Conservation (phyloP, 1,140 invertebrate species). For the Drosophila kanapiae region DNA sequence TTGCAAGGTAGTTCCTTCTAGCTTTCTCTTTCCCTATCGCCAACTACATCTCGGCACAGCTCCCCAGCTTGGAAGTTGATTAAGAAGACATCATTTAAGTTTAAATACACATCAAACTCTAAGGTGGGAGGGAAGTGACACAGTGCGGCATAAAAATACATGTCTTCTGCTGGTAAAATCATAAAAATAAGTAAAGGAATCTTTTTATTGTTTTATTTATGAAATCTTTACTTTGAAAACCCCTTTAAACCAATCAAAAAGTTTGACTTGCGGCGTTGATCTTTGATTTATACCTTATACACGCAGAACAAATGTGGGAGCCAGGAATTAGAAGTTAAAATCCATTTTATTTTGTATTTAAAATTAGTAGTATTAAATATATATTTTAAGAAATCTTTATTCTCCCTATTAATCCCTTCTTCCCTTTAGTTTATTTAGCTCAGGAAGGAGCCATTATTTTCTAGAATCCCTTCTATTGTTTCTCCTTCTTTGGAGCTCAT, state of each 20-base stretch:
- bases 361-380: neutral
- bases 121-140: conserved; percentile 16
- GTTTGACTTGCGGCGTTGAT: neutral
- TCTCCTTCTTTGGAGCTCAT: neutral
- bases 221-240: neutral
- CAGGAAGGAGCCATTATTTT: neutral
- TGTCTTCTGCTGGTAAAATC: neutral
- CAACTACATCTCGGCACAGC: conserved; percentile 19
- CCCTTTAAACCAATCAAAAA: neutral
- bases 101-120: conserved; percentile 57
- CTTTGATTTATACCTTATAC: neutral
- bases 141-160: conserved; percentile 37
- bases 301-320: neutral
- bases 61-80: conserved; percentile 55
- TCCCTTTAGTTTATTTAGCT: neutral
- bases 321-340: no score
- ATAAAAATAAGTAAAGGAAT: neutral
- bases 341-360: neutral
- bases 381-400: neutral
- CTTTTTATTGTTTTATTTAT: neutral
- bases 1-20: conserved; percentile 16
- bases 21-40: conserved; percentile 5
- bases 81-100: conserved; percentile 77
- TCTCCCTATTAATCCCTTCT: no score
- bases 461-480: neutral